Base-by-base conservation (phyloP, 2,113 vertebrate genomes). In the Hyla sarda region DNA sequence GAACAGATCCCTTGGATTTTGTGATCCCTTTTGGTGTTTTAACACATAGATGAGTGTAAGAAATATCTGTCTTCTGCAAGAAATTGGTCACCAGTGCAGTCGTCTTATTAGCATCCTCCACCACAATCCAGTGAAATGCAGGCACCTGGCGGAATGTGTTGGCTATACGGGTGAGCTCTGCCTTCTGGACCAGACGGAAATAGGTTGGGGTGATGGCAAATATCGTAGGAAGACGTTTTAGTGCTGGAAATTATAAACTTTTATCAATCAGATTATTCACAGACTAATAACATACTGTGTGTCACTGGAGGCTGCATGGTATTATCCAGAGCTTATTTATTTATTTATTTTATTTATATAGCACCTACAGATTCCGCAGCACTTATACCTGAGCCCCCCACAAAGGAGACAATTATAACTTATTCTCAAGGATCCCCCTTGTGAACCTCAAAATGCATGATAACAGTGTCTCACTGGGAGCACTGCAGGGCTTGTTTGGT, bases 171-270 rank as follows among this genome's bases (percentile, higher is more conserved):
- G 92, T 95, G 83, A 96, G 90, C 90, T 96, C 95, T 0, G 95
- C 95, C 83, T 95, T 96, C 91, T 96, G 95, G 87, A 96, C 95
- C 82, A 93, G 86, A 89, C 95, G 95, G 88, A n/a, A 21, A 8
- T 83, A 83, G 5, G 82, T 83, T 47, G 82, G 82, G n/a, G 82
- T 83, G 48, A 83, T 83, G 47, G 67, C 47, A 34, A 83, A 83
- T 3, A 83, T 82, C n/a, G 50, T n/a, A 5, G 82, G 82, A 8
- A 79, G 32, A 34, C 17, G 52, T 34, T 17, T 16, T 2, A 11
- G 17, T n/a, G 7, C 71, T 73, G 34, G 23, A 73, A 73, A 10
- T 13, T 12, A 41, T 1, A 73, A 73, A 73, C 62, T n/a, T 14
- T 30, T n/a, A 73, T 45, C 16, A 73, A 73, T 73, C 3, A 73